Evolutionary conservation across 2,888 invertebrate genomes (phyloP).

Genomic region (Agonopterix subpropinquella): DNA sequence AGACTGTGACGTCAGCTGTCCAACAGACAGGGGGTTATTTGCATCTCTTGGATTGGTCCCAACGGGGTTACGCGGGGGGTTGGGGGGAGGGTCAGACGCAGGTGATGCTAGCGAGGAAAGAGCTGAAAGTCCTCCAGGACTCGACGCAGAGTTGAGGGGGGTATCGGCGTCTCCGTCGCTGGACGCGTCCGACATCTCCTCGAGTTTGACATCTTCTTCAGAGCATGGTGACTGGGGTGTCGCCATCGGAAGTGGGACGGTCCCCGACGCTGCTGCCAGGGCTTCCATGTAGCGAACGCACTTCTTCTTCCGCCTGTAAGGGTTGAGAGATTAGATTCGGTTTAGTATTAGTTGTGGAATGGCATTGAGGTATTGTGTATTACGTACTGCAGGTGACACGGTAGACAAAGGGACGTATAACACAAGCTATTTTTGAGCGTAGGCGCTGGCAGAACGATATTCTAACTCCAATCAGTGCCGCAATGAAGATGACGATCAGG

Average conservation of each 20-base stretch:
- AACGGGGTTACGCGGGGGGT: slow-evolving; percentile 82
- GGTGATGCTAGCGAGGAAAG: slow-evolving; percentile 83
- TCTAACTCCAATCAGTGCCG: no score
- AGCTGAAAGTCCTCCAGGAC: slow-evolving; percentile 68
- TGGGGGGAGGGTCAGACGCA: slow-evolving; percentile 79
- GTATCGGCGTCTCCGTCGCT: slow-evolving; percentile 74
- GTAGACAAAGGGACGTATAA: no score
- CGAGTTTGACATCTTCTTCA: slow-evolving; percentile 82
- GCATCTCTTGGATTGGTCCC: slow-evolving; percentile 94
- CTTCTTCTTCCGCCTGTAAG: slow-evolving; percentile 95
- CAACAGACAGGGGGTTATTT: slow-evolving; percentile 94
- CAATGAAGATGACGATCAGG: no score
- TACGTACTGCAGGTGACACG: no score
- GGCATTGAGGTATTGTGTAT: no score
- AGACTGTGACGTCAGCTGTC: slow-evolving; percentile 87
- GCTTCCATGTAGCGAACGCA: slow-evolving; percentile 97
- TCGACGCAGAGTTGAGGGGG: slow-evolving; percentile 62
- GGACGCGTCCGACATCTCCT: slow-evolving; percentile 81
- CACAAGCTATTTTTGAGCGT: no score
- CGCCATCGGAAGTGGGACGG: slow-evolving; percentile 84
- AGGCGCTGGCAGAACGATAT: no score
- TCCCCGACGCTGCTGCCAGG: slow-evolving; percentile 79
- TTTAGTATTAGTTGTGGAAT: no score
- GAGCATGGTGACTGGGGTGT: slow-evolving; percentile 89
- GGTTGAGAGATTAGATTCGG: neutral